Evolutionary conservation across 1,140 invertebrate species (phyloP), one percentile per base, ranked within the genome.

Genomic region (Meloidogyne hapla): DNA sequence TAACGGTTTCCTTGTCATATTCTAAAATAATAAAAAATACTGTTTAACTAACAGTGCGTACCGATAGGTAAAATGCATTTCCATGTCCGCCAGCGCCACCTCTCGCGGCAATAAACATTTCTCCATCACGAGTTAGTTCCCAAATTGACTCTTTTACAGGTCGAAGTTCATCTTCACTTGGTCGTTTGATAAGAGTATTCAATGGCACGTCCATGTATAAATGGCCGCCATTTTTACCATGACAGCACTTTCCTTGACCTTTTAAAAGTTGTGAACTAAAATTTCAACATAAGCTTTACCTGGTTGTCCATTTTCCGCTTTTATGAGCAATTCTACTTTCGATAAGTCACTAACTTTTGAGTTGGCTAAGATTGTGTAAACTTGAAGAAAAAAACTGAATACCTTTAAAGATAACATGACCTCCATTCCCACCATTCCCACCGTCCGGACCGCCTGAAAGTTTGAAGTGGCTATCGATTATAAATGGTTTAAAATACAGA

Each of bases 381-480:
- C 18, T 48, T 12, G 26, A 23, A 61, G 0, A 23, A 10, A 12
- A 2, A 15, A 23, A 61, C 2, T 18, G 6, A 25, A 38, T 9
- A 74, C 69, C 75, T 48, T 23, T 45, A 18, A 75, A 94, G 67
- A 99, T 91, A 2, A 99, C 72, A 70, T 92, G 96, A 0, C 93
- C 96, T n/a, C 96, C 96, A 86, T 95, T 91, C 1, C 96, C 96
- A 13, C 96, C 96, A 89, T 98, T 93, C 0, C 95, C 96, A 5
- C 96, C 96, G 89, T 95, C 93, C 0, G 96, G 95, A 9, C 96
- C 96, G 0, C 93, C 71, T 73, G 23, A 73, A 23, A 26, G n/a
- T n/a, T 26, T 26, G 21, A 18, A 72, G 3, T 45, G 23, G 21
- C 38, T 3, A 42, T 13, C 2, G 4, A 61, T 21, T 40, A 15